phyloP scores from a whole-genome alignment of 2,888 invertebrate species.

The Mythimna ferrago region DNA sequence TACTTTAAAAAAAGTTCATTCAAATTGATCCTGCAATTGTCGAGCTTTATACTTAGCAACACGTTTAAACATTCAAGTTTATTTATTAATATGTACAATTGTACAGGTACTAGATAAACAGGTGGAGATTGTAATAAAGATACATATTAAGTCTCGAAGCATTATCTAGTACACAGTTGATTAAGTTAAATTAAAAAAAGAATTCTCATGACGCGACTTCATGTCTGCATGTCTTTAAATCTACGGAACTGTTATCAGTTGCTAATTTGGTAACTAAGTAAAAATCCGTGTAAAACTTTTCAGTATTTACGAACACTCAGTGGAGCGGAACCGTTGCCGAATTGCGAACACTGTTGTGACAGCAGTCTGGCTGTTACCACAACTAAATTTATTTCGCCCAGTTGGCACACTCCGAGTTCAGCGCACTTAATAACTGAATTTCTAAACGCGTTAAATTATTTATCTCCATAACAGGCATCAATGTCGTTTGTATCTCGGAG shows the following conservation, averaged over 20 bases:
- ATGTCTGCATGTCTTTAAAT: background rate
- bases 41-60: too few relatives aligned
- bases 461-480: slow-evolving; percentile 57
- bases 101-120: background rate
- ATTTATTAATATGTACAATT: too few relatives aligned
- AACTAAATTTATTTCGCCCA: slow-evolving; percentile 53
- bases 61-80: too few relatives aligned
- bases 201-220: background rate
- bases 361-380: slow-evolving; percentile 54
- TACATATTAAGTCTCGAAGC: too few relatives aligned
- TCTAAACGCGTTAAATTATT: slow-evolving; percentile 50
- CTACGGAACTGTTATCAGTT: slow-evolving; percentile 25
- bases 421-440: slow-evolving; percentile 43
- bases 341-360: slow-evolving; percentile 78
- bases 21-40: too few relatives aligned
- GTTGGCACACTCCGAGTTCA: slow-evolving; percentile 50
- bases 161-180: background rate
- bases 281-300: slow-evolving; percentile 53
- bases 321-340: slow-evolving; percentile 77
- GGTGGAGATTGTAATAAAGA: background rate
- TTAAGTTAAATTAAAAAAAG: background rate
- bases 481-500: slow-evolving; percentile 61
- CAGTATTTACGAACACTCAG: slow-evolving; percentile 56
- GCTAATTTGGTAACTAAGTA: slow-evolving; percentile 27
- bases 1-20: too few relatives aligned